phyloP scores from a whole-genome alignment of 2,797 vertebrate genomes.

The Coluber constrictor region DNA sequence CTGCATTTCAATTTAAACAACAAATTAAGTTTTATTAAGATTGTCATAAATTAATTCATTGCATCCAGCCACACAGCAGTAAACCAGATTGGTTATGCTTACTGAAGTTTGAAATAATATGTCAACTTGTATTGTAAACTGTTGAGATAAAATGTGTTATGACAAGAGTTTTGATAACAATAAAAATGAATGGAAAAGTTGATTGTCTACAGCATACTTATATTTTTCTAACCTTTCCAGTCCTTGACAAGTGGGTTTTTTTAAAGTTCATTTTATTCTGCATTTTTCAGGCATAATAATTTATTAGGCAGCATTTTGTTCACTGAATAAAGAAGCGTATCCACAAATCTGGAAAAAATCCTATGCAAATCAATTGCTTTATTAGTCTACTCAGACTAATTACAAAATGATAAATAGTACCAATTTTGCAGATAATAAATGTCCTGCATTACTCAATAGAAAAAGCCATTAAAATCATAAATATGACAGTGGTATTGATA shows the following conservation, averaged over 20 bases:
- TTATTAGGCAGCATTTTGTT: slow-evolving; percentile 3
- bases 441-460: slow-evolving; percentile 15
- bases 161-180: not conserved
- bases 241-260: not conserved
- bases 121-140: not conserved
- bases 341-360: slow-evolving; percentile 31
- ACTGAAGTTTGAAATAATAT: slow-evolving; percentile 15
- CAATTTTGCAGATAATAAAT: slow-evolving; percentile 44
- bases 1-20: slow-evolving; percentile 4
- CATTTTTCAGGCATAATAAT: slow-evolving; percentile 17
- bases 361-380: slow-evolving; percentile 34
- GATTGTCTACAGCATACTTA: not conserved
- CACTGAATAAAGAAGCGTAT: slow-evolving; percentile 31
- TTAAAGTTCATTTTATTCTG: slow-evolving; percentile 14
- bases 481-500: slow-evolving; percentile 20
- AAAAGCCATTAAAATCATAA: slow-evolving; percentile 24
- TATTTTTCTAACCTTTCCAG: not conserved
- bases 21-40: not conserved
- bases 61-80: not conserved
- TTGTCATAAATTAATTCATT: not conserved
- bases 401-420: slow-evolving; percentile 51
- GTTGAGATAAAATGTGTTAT: not conserved
- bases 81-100: not conserved
- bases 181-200: not conserved
- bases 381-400: slow-evolving; percentile 39